Evolutionary conservation across 2,888 invertebrate genomes (phyloP).

Genomic region (Chouioia cunea): DNA sequence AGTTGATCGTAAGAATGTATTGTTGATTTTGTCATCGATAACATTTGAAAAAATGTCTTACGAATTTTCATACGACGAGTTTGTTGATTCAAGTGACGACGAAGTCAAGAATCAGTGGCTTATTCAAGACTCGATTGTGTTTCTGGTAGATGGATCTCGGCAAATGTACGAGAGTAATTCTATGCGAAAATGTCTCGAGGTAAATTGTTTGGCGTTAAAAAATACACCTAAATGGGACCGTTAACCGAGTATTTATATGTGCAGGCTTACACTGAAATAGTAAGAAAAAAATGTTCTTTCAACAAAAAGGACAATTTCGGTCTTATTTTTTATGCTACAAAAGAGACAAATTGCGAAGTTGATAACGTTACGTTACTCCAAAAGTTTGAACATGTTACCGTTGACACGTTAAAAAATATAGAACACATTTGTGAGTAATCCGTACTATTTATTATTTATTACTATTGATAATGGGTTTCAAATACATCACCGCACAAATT

Average conservation of each 20-base stretch:
- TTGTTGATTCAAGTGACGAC: not conserved
- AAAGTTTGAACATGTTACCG: conserved; percentile 42
- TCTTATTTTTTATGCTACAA: conserved; percentile 47
- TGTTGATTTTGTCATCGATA: not conserved
- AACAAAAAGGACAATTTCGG: conserved; percentile 50
- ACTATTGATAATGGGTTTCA: conserved; percentile 9
- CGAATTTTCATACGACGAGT: conserved; percentile 12
- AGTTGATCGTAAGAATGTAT: no score
- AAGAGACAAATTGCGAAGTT: conserved; percentile 45
- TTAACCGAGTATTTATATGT: conserved; percentile 9
- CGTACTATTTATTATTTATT: not conserved
- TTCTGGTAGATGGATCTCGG: conserved; percentile 42
- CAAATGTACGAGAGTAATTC: conserved; percentile 36
- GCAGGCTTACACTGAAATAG: conserved; percentile 39
- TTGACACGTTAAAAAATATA: conserved; percentile 46
- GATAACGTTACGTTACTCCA: conserved; percentile 47
- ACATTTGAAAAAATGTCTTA: conserved; percentile 7
- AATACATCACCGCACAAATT: conserved; percentile 21
- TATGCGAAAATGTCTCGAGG: conserved; percentile 43
- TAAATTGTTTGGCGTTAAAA: conserved; percentile 17
- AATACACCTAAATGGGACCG: not conserved
- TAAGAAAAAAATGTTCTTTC: conserved; percentile 47
- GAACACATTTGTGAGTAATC: conserved; percentile 30
- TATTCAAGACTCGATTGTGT: conserved; percentile 30
- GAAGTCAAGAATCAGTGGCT: conserved; percentile 10